These are phyloP conservation scores for Anastrepha obliqua DNA, from an alignment of 1,140 invertebrate genomes.

Conservation along the genomic window DNA sequence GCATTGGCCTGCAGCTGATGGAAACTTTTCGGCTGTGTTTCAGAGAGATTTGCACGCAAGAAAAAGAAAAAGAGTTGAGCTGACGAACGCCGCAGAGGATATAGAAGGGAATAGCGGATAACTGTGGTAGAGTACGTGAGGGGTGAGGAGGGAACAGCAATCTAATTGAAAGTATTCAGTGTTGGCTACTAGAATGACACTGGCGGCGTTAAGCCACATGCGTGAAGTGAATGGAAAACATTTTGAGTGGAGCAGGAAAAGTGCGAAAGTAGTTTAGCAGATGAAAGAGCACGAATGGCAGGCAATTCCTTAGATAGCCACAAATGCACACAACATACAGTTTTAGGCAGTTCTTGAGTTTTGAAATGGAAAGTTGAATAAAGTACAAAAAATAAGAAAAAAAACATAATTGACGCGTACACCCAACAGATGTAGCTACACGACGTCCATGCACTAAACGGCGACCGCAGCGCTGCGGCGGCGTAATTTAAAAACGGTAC, in stretches of 20 bases:
- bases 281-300: background rate
- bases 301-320: background rate
- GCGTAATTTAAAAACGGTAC: no score
- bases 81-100: background rate
- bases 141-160: background rate
- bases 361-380: no score
- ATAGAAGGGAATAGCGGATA: background rate
- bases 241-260: background rate
- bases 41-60: background rate
- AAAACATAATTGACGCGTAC: no score
- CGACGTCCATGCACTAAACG: no score
- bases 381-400: no score
- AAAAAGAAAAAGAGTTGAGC: background rate
- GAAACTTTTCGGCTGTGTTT: slow-evolving; percentile 5
- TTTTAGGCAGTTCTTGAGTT: no score
- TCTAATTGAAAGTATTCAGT: slow-evolving; percentile 15
- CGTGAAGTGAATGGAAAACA: background rate
- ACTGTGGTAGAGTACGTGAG: background rate
- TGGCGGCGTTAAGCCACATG: background rate
- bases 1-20: background rate
- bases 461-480: no score
- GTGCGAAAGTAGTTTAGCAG: no score
- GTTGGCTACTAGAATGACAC: background rate
- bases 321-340: background rate
- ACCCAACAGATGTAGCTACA: no score